Percentiles rank a stretch among this genome's conserved stretches.
These are phyloP conservation scores for Scolopax mira DNA, from an alignment of 2,113 vertebrate genomes.

Conservation along the genomic window DNA sequence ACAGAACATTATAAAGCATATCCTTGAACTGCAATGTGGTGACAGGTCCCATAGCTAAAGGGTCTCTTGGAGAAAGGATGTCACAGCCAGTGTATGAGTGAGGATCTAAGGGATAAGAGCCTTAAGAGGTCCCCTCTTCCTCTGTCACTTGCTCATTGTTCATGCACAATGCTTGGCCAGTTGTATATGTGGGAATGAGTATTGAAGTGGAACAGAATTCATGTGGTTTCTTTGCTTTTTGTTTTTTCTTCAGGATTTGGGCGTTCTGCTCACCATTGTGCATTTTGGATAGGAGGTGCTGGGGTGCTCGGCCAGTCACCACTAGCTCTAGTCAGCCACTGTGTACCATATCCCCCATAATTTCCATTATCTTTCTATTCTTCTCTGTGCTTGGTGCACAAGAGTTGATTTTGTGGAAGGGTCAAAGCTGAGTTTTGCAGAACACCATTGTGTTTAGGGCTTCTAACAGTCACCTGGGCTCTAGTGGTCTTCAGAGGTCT, in stretches of 20 bases:
- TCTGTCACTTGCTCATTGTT: fast-evolving
- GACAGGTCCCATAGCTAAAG: not conserved
- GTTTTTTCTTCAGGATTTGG: fast-evolving
- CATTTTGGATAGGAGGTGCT: not conserved
- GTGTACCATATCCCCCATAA: not conserved
- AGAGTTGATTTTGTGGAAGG: not conserved
- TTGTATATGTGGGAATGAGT: not conserved
- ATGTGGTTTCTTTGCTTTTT: not conserved
- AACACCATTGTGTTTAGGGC: not conserved
- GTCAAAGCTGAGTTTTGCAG: not conserved
- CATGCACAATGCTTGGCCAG: not conserved
- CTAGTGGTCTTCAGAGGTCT: not conserved
- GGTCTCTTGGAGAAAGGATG: not conserved
- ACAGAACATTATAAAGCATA: not conserved
- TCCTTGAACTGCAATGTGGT: not conserved
- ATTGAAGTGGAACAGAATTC: not conserved
- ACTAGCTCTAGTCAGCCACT: not conserved
- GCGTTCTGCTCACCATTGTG: fast-evolving
- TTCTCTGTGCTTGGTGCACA: not conserved
- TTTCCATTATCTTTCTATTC: not conserved
- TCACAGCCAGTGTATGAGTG: fast-evolving
- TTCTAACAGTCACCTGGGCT: not conserved
- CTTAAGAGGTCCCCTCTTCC: not conserved
- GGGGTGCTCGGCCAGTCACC: not conserved
- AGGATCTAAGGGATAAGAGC: not conserved